A percentile compares a stretch with the other conserved stretches of the same genome.
These are phyloP conservation scores for Pyralis farinalis DNA, from an alignment of 2,888 invertebrate species.

Conservation along the genomic window DNA sequence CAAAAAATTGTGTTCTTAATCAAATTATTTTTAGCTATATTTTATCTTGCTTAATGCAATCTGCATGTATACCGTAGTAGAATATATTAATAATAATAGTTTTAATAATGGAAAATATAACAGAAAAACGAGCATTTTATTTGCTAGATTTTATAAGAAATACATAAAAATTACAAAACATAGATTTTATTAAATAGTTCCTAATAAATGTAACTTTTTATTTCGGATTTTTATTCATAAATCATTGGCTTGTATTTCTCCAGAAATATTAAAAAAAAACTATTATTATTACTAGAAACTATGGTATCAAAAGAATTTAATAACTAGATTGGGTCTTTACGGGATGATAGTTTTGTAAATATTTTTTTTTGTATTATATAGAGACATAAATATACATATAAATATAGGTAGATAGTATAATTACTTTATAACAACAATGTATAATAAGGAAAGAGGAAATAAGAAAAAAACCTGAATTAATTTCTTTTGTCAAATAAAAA, in stretches of 20 bases:
- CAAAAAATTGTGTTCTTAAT: slow-evolving; percentile 45
- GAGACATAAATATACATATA: slow-evolving; percentile 72
- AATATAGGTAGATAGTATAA: slow-evolving; percentile 74
- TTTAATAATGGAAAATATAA: slow-evolving; percentile 7
- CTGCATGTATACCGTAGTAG: slow-evolving; percentile 23
- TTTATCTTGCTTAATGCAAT: slow-evolving; percentile 37
- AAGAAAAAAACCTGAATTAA: slow-evolving; percentile 74
- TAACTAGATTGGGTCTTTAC: slow-evolving; percentile 65
- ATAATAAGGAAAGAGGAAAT: slow-evolving; percentile 73
- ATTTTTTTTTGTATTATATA: slow-evolving; percentile 75
- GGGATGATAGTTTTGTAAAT: slow-evolving; percentile 72
- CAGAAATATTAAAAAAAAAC: neutral
- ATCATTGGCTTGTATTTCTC: slow-evolving; percentile 12
- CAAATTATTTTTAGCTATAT: slow-evolving; percentile 34
- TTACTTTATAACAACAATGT: slow-evolving; percentile 76
- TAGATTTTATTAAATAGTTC: slow-evolving; percentile 22
- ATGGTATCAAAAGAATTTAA: slow-evolving; percentile 27
- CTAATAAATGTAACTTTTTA: slow-evolving; percentile 15
- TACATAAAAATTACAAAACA: slow-evolving; percentile 2
- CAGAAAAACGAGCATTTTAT: slow-evolving; percentile 19
- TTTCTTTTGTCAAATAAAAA: slow-evolving; percentile 80
- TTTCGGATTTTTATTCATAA: slow-evolving; percentile 5
- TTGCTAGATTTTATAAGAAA: slow-evolving; percentile 19
- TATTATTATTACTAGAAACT: slow-evolving; percentile 22
- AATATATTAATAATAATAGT: slow-evolving; percentile 25